Conservation (phyloP, 1,140 invertebrate species). For the Drosophila orosa region DNA sequence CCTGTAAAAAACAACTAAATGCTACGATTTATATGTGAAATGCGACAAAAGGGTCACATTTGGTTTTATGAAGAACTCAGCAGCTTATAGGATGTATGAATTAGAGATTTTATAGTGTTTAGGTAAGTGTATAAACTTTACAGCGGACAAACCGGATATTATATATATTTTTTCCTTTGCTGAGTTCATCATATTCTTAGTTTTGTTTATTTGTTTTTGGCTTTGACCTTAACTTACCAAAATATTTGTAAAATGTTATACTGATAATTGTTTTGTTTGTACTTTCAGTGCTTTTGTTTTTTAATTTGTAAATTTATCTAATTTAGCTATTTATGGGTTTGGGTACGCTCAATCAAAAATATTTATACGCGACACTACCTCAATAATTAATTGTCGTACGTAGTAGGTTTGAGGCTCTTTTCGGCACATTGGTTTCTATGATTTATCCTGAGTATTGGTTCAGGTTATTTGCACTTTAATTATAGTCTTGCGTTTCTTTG, state of each 20-base stretch:
- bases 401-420: conserved; percentile 28
- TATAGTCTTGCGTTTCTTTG: conserved; percentile 5
- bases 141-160: conserved; percentile 5
- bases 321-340: conserved; percentile 22
- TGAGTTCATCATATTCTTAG: conserved; percentile 32
- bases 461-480: conserved; percentile 34
- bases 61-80: conserved; percentile 52
- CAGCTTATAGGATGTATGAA: conserved; percentile 5
- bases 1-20: conserved; percentile 80
- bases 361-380: conserved; percentile 35
- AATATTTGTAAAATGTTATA: conserved; percentile 36
- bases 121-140: not conserved
- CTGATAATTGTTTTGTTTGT: conserved; percentile 35
- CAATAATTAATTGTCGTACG: conserved; percentile 47
- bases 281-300: conserved; percentile 39
- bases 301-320: conserved; percentile 45
- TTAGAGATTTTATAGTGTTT: not conserved
- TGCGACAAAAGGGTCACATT: conserved; percentile 56
- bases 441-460: conserved; percentile 32
- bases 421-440: conserved; percentile 20
- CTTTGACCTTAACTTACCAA: conserved; percentile 75
- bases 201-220: conserved; percentile 16
- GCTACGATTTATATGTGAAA: conserved; percentile 65
- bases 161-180: conserved; percentile 2
- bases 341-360: conserved; percentile 25